Conservation (phyloP, 2,888 invertebrate species). For the Rhaphigaster nebulosa region DNA sequence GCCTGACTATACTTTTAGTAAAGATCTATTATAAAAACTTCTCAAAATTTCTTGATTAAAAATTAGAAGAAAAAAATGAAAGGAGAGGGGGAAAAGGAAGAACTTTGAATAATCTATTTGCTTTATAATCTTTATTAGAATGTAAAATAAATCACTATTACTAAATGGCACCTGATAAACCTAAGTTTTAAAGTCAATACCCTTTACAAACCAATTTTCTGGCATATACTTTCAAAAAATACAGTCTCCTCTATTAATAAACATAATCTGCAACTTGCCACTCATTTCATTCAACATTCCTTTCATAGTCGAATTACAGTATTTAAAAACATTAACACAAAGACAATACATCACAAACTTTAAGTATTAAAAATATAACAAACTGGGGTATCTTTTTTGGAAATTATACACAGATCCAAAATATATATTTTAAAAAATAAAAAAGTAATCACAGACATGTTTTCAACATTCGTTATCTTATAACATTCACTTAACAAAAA, state of each 20-base stretch:
- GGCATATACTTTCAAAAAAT: neutral
- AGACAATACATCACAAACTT: neutral
- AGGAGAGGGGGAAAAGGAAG: neutral
- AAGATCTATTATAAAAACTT: too few relatives aligned
- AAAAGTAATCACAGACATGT: slow-evolving; percentile 12
- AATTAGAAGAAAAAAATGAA: neutral
- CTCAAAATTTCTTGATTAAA: neutral
- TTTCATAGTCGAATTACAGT: neutral
- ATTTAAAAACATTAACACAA: neutral
- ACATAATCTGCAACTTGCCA: neutral
- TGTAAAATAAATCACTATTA: neutral
- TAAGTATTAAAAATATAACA: neutral
- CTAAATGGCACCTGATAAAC: neutral
- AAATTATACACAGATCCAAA: slow-evolving; percentile 24
- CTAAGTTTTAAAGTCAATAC: neutral
- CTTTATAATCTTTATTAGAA: neutral
- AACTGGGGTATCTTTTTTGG: neutral
- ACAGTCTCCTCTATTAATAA: neutral
- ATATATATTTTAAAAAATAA: slow-evolving; percentile 17
- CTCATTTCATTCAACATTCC: neutral
- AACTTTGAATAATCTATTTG: neutral
- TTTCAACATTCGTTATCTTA: neutral
- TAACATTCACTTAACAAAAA: neutral
- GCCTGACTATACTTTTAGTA: too few relatives aligned
- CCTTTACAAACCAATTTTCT: neutral